Percentiles rank a stretch among this genome's conserved stretches.
Conservation (phyloP, 1,140 invertebrate genomes). For the Diploscapter pachys region DNA sequence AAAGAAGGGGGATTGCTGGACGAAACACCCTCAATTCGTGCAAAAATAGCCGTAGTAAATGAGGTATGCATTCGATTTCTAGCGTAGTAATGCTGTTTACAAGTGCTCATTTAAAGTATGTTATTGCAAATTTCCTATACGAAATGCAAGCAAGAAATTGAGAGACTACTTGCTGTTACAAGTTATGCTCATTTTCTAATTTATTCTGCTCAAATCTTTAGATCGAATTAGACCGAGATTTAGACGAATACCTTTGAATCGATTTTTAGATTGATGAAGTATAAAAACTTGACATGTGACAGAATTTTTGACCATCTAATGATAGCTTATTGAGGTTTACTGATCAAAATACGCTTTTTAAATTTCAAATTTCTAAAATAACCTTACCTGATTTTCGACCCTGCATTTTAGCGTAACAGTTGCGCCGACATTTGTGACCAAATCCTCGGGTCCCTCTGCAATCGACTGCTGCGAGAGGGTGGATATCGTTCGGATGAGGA, state of each 20-base stretch:
- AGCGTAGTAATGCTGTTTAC: neutral
- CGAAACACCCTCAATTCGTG: no score
- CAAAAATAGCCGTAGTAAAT: slow-evolving; percentile 6
- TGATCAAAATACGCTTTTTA: slow-evolving; percentile 13
- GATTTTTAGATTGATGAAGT: slow-evolving; percentile 6
- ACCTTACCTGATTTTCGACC: slow-evolving; percentile 47
- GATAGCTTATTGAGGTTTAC: slow-evolving; percentile 7
- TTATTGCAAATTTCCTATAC: neutral
- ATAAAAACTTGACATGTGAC: neutral
- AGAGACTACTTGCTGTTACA: no score
- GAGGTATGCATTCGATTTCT: neutral
- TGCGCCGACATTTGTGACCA: slow-evolving; percentile 27
- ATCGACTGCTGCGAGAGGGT: slow-evolving; percentile 27
- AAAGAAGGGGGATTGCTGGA: neutral
- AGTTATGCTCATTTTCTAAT: neutral
- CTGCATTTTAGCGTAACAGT: slow-evolving; percentile 41
- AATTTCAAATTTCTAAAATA: slow-evolving; percentile 4
- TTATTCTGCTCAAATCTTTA: neutral
- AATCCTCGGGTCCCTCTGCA: slow-evolving; percentile 40
- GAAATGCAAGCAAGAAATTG: no score
- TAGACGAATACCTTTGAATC: slow-evolving; percentile 17
- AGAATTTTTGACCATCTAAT: slow-evolving; percentile 12
- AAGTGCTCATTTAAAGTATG: neutral
- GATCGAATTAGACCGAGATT: neutral
- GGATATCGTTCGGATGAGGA: no score